These are phyloP conservation scores for Zaprionus davidi DNA, from an alignment of 1,140 invertebrate genomes.

Conservation along the genomic window DNA sequence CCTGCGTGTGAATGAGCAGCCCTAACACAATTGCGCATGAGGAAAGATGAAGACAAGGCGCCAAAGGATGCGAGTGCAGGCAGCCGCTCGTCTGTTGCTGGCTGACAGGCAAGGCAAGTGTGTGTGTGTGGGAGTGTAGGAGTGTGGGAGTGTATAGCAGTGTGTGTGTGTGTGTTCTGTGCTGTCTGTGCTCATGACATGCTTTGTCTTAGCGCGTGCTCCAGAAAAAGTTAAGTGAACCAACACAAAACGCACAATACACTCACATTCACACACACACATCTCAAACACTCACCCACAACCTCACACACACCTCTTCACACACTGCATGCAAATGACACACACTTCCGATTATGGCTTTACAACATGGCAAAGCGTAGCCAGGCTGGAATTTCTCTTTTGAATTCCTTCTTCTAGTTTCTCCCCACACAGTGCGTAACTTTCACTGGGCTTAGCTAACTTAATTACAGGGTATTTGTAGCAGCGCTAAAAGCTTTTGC, in stretches of 20 bases:
- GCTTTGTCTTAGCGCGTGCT: constrained; percentile 62
- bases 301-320: constrained; percentile 4
- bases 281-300: neutral
- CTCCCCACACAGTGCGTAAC: neutral
- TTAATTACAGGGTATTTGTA: constrained; percentile 14
- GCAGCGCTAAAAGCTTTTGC: constrained; percentile 19
- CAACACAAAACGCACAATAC: constrained; percentile 20
- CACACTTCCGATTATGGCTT: constrained; percentile 48
- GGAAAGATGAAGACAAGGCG: neutral
- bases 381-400: neutral
- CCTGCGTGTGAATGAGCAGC: constrained; percentile 32
- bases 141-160: neutral
- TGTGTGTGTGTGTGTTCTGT: neutral
- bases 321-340: constrained; percentile 56
- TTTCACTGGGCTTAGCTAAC: neutral
- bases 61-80: neutral
- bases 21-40: constrained; percentile 50
- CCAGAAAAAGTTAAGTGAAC: constrained; percentile 61
- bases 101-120: constrained; percentile 20
- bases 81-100: constrained; percentile 17
- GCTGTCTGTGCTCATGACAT: constrained; percentile 48
- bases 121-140: neutral
- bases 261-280: neutral
- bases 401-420: too few species aligned
- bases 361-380: neutral